phyloP scores from a whole-genome alignment of 2,888 invertebrate genomes.

The Pristionchus mayeri region DNA sequence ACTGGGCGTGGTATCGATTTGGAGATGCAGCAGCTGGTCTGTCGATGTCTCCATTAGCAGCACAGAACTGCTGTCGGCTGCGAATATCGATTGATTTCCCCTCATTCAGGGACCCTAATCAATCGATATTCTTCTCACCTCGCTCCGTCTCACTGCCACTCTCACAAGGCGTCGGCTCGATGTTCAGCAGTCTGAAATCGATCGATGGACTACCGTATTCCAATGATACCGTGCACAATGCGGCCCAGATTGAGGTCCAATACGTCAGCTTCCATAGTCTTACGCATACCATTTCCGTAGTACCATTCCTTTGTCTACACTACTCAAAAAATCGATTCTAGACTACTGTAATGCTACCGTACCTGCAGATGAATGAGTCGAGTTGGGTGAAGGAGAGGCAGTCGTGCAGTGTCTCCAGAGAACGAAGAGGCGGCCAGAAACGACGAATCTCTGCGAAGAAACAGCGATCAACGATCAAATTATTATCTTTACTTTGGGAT shows the following conservation, averaged over 20 bases:
- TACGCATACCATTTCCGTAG: not conserved
- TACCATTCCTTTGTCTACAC: not conserved
- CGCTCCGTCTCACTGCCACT: slow-evolving; percentile 25
- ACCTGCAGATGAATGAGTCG: slow-evolving; percentile 88
- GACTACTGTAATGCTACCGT: too few species aligned
- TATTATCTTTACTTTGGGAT: too few species aligned
- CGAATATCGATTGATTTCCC: slow-evolving; percentile 19
- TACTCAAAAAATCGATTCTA: too few species aligned
- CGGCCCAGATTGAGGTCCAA: too few species aligned
- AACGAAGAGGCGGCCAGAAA: slow-evolving; percentile 91
- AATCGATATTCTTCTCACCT: not conserved
- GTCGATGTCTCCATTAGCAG: slow-evolving; percentile 26
- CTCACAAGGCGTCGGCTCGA: slow-evolving; percentile 34
- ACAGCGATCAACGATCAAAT: not conserved
- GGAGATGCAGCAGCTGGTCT: slow-evolving; percentile 17
- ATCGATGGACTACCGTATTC: not conserved
- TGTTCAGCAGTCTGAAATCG: slow-evolving; percentile 32
- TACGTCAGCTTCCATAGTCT: not conserved
- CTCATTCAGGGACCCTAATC: not conserved
- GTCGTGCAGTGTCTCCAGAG: slow-evolving; percentile 97
- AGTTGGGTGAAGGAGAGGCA: slow-evolving; percentile 92
- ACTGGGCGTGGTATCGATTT: slow-evolving; percentile 38
- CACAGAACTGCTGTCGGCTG: not conserved
- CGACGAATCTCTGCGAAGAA: slow-evolving; percentile 77
- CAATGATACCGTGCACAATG: not conserved